These are phyloP conservation scores for Meteorus sp. DNA, from an alignment of 1,140 invertebrate genomes.

Conservation along the genomic window DNA sequence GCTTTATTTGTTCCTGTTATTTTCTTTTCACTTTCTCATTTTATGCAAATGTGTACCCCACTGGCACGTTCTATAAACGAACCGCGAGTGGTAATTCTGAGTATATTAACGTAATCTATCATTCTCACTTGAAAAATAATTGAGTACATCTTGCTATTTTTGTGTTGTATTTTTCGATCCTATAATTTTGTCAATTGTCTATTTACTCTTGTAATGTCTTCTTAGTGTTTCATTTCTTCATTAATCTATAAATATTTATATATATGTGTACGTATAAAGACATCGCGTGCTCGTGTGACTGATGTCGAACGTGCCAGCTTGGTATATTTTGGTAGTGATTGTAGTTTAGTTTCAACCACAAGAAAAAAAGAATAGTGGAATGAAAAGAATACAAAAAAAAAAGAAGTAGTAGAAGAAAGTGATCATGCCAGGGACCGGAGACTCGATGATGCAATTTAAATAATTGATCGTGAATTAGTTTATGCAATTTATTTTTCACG, in stretches of 20 bases:
- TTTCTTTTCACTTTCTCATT: constrained; percentile 5
- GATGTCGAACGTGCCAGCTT: constrained; percentile 32
- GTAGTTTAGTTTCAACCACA: constrained; percentile 5
- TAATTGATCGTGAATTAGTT: background rate
- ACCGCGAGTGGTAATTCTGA: constrained; percentile 20
- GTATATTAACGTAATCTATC: no score
- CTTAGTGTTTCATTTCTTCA: background rate
- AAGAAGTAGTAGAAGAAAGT: constrained; percentile 2
- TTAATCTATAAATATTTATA: constrained; percentile 6
- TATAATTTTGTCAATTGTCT: no score
- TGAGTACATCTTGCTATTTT: no score
- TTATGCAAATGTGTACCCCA: constrained; percentile 15
- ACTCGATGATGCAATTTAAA: background rate
- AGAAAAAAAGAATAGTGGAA: background rate
- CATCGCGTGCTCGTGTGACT: constrained; percentile 29
- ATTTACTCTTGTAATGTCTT: background rate
- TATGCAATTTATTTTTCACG: background rate
- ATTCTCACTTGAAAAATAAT: no score
- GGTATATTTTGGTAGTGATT: background rate
- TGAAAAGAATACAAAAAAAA: no score
- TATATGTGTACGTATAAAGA: background rate
- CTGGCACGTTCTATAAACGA: constrained; percentile 32
- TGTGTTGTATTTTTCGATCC: constrained; percentile 5
- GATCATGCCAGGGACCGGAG: constrained; percentile 14
- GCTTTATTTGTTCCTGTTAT: background rate